Evolutionary conservation across 2,797 vertebrate genomes (phyloP).

Genomic region (Choloepus didactylus): DNA sequence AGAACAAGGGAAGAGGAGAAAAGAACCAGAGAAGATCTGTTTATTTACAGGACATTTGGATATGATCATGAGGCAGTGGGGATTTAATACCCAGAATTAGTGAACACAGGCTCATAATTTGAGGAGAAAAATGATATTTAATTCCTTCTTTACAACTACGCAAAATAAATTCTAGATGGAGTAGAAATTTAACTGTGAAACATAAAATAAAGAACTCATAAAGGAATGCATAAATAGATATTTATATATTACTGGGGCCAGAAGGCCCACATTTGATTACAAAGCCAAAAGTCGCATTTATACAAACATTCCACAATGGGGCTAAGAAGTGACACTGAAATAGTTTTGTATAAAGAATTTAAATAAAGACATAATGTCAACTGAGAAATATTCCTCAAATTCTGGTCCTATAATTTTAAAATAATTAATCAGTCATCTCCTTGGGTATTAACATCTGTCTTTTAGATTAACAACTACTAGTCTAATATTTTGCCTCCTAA

Average conservation of each 20-base stretch:
- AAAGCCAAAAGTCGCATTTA: background rate
- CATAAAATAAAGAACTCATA: background rate
- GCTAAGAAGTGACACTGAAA: rapidly evolving
- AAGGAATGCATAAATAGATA: background rate
- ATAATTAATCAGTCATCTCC: background rate
- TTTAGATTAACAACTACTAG: background rate
- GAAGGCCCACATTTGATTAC: background rate
- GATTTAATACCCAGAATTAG: background rate
- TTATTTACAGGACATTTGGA: background rate
- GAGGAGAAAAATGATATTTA: background rate
- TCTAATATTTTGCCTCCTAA: background rate
- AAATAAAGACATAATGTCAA: background rate
- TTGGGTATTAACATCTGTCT: background rate
- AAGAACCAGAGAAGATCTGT: background rate
- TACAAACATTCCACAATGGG: background rate
- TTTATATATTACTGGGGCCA: background rate
- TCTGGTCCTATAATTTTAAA: background rate
- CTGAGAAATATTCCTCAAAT: background rate
- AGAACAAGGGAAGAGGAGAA: background rate
- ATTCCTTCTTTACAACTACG: background rate
- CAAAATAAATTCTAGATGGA: background rate
- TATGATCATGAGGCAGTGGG: background rate
- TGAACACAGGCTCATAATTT: background rate
- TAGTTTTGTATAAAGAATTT: background rate
- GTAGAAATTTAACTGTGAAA: background rate